Base-by-base conservation (phyloP, 2,797 vertebrate species). In the Steatocranus sp. region DNA sequence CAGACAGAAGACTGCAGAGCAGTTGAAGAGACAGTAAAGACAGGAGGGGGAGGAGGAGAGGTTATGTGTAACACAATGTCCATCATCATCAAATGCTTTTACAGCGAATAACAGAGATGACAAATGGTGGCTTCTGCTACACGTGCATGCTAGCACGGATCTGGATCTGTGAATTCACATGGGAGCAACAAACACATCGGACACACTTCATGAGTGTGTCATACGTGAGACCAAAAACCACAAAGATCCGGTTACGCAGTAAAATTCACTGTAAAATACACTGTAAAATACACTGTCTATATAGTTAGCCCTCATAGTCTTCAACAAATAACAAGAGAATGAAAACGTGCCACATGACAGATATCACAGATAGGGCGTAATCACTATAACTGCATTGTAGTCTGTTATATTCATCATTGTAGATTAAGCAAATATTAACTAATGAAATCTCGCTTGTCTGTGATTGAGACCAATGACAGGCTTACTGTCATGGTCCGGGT, bases 81-180 rank as follows among this genome's bases (percentile, higher is more conserved):
- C 20, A 73, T 38, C 73, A 54, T 83, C 77, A 74, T 75, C 81
- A 85, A 86, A 90, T 58, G 61, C 76, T 81, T 79, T 78, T 58
- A 76, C 68, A 82, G 78, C 80, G 11, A 80, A 84, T 49, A 78
- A 80, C 86, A 75, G 17, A 66, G 85, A 78, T 66, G 38, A 93
- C 89, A 94, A 89, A 90, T 91, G 90, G 86, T 53, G 76, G 85
- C 79, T 91, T 83, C 79, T 51, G 27, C 88, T 90, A 76, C 81
- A 82, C 75, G 58, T 83, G 78, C 78, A 85, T 14, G 76, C 75
- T 66, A 32, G 84, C 79, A 73, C 2, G 20, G 58, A 12, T 20
- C 56, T 61, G 32, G 56, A 61, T 36, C 18, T 63, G 48, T 66
- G 66, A 66, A 79, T 73, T 78, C 63, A 58, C 66, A 15, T 80